Evolutionary conservation across 37 sponge, comb jelly and placozoan genomes (phyloP), one percentile per base, ranked within the genome.

Genomic region (Spongilla lacustris): DNA sequence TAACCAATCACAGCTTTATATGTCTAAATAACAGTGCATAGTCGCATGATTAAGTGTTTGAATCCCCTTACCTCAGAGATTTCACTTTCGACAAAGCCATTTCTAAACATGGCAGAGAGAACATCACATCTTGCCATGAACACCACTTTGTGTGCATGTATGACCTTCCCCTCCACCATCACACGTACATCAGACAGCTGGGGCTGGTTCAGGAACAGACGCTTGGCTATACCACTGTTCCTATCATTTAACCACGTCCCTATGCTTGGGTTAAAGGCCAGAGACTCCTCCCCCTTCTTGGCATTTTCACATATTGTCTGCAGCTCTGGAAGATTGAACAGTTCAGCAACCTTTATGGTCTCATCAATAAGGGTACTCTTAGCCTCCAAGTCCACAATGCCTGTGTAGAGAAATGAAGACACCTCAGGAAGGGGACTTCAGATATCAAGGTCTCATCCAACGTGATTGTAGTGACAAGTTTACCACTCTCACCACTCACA

Each of bases 161-260:
- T 81, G 13, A 50, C 23, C 19, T 50, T 23, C 1, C 91, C 93
- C 32, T 88, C 96, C 73, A 96, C 88, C 33, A 48, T 37, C 66
- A 96, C 90, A 26, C 50, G 36, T 8, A 96, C 80, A 66, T 96
- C 96, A 37, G 96, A 92, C 35, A 92, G 67, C 24, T 87, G 49
- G 12, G 75, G 24, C 82, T 92, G 81, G 75, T 85, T 92, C 46
- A 96, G 79, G 36, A 96, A 96, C 31, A 96, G 80, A 33, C 88
- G 31, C 75, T 94, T 94, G 33, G 91, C 85, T 22, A 89, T 76
- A 24, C 34, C 28, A n/a, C 90, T 80, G 58, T 89, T 89, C 28
- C 96, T 73, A 75, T 94, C 97, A 87, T 93, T 94, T 68, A 96
- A 75, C 92, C 92, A 93, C 1, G 94, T 96, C 0, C 92, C n/a